These are phyloP conservation scores for Sycobia sp. DNA, from an alignment of 1,140 invertebrate genomes.

Conservation along the genomic window DNA sequence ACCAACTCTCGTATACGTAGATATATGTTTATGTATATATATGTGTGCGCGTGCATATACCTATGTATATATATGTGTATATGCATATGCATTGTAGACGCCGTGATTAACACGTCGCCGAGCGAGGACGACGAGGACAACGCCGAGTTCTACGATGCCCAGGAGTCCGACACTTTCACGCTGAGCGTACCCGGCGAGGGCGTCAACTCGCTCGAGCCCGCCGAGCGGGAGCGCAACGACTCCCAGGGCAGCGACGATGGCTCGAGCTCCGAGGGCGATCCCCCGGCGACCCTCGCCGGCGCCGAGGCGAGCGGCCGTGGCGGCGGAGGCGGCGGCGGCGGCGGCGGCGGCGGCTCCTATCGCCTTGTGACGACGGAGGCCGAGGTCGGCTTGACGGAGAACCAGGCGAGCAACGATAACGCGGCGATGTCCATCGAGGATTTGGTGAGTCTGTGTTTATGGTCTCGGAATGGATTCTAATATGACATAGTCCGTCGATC, in stretches of 20 bases:
- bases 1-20: too few relatives aligned
- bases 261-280: conserved; percentile 58
- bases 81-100: too few relatives aligned
- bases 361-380: conserved; percentile 59
- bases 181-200: conserved; percentile 66
- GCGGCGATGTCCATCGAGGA: conserved; percentile 42
- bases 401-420: conserved; percentile 52
- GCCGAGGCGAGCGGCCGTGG: conserved; percentile 47
- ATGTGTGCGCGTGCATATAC: too few relatives aligned
- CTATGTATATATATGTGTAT: too few relatives aligned
- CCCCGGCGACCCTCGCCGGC: conserved; percentile 44
- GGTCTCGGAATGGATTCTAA: too few relatives aligned
- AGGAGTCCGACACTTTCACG: conserved; percentile 76
- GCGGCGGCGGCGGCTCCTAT: conserved; percentile 51
- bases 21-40: too few relatives aligned
- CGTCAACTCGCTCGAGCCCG: conserved; percentile 47
- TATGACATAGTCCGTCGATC: too few relatives aligned
- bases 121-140: conserved; percentile 87
- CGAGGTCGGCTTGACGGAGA: too few relatives aligned
- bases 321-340: too few relatives aligned
- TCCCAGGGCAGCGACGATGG: conserved; percentile 61
- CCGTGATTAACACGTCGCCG: conserved; percentile 64
- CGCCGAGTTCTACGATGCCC: conserved; percentile 88
- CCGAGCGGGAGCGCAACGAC: conserved; percentile 51
- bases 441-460: too few relatives aligned